These are phyloP conservation scores for Dromococcyx pavoninus DNA, from an alignment of 2,797 vertebrate genomes.

Conservation along the genomic window DNA sequence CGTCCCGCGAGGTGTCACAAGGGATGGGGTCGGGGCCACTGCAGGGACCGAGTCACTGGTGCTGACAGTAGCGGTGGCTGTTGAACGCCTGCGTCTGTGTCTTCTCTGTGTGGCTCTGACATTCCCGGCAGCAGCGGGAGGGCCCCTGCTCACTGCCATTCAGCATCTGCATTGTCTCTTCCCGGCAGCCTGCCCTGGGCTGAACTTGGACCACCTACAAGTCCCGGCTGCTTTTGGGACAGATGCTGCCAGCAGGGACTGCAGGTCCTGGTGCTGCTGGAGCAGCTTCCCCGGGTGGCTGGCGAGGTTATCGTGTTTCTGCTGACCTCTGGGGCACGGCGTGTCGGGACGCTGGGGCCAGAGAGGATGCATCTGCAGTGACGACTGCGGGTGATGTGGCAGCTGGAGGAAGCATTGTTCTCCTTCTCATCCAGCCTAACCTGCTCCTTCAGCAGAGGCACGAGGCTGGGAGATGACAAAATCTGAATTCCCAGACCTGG, in stretches of 20 bases:
- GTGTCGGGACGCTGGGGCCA: neutral
- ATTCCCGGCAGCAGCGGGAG: conserved; percentile 34
- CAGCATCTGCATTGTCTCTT: conserved; percentile 37
- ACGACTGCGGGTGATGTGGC: neutral
- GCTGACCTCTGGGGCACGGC: neutral
- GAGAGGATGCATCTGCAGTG: neutral
- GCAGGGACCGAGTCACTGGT: neutral
- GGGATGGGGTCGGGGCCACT: fast-evolving
- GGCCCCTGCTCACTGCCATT: conserved; percentile 13
- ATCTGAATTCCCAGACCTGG: neutral
- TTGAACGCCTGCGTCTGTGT: neutral
- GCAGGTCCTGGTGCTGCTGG: neutral
- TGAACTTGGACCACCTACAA: conserved; percentile 24
- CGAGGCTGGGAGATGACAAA: neutral
- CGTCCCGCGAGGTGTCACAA: neutral
- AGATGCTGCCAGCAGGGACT: neutral
- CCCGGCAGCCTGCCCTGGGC: neutral
- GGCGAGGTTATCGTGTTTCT: neutral
- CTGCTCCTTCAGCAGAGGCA: neutral
- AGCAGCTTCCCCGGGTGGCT: neutral
- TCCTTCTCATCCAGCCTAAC: neutral
- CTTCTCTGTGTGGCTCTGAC: neutral
- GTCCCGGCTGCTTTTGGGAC: neutral
- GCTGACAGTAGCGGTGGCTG: neutral
- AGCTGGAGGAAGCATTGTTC: fast-evolving